Evolutionary conservation across 2,797 vertebrate species (phyloP), one percentile per base, ranked within the genome.

Genomic region (Zalophus californianus): DNA sequence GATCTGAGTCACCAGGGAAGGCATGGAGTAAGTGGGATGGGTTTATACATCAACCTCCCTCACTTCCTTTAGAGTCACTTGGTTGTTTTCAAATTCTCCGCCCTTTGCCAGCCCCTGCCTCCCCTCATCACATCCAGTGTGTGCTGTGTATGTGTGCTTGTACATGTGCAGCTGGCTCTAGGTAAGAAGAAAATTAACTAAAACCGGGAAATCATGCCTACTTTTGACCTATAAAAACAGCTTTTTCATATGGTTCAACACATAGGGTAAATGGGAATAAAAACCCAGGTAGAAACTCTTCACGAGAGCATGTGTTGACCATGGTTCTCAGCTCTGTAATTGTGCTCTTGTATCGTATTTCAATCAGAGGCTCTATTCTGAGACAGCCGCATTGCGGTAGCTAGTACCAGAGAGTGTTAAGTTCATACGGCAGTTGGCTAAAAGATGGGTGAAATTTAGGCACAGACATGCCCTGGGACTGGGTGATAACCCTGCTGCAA

Each of bases 51-150:
- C 97, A 70, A 32, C 79, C 75, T 87, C 86, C 72, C 95, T 93
- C 84, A 95, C 78, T 98, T 98, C 96, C 98, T 98, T 84, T 94
- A 52, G 7, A 95, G 96, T 97, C 96, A 95, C 58, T 97, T 91
- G 91, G 93, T 72, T 94, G 82, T 94, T 97, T 95, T 95, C 93
- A 93, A 64, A 82, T 92, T 90, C 96, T 91, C 94, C 93, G 92
- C 91, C 79, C 94, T 87, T 93, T 15, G 92, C 56, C 15, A 7
- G 15, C 27, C 18, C 73, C n/a, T 5, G 2, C 41, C 78, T 12
- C 20, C n/a, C 32, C 27, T 70, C 18, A 25, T 56, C n/a, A 91
- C 62, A 73, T 82, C 52, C 0, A 10, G 82, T 23, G 4, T 60
- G 44, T 62, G 35, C 27, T 41, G 56, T 50, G 20, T 88, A 13